Evolutionary conservation across 2,888 invertebrate genomes (phyloP), one percentile per base, ranked within the genome.

Genomic region (Polydrusus tereticollis): DNA sequence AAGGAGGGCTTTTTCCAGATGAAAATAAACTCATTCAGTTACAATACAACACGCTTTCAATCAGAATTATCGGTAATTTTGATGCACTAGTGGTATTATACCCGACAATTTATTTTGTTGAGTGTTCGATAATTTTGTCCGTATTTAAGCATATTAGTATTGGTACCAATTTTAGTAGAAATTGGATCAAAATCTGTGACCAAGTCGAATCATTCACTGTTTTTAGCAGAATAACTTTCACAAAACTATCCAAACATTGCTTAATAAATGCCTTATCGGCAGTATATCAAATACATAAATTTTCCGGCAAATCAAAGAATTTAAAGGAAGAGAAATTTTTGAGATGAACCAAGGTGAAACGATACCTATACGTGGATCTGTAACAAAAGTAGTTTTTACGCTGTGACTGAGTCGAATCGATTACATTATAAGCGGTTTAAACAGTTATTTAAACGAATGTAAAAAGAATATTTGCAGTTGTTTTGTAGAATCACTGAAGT

Each of bases 381-480:
- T 26, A 26, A 50, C 50, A 50, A 50, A 26, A 26, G n/a, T 14
- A 7, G 50, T 50, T 50, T 50, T 26, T 50, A 26, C 50, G 26
- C 7, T 0, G 12, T 26, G 0, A 1, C 50, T 12, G 50, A n/a
- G n/a, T 50, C 26, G 3, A 50, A 50, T 50, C 50, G 23, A 50
- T 50, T 50, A 21, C 21, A 10, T 43, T 18, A 2, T 18, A 43
- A 5, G 5, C 16, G 43, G 20, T 21, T 10, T 2, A 12, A 14
- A 20, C 47, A 7, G 47, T 47, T 47, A 47, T 20, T 47, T 47
- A 21, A 21, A 20, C 47, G 12, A 20, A 47, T 16, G 43, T 43
- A 16, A 18, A n/a, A 43, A 7, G 43, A 18, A 18, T 43, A 43
- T 36, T 36, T 2, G 6, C 36, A 36, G 36, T 36, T 36, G 12